Base-by-base conservation (phyloP, 2,797 vertebrate genomes). In the Urocyon cinereoargenteus region DNA sequence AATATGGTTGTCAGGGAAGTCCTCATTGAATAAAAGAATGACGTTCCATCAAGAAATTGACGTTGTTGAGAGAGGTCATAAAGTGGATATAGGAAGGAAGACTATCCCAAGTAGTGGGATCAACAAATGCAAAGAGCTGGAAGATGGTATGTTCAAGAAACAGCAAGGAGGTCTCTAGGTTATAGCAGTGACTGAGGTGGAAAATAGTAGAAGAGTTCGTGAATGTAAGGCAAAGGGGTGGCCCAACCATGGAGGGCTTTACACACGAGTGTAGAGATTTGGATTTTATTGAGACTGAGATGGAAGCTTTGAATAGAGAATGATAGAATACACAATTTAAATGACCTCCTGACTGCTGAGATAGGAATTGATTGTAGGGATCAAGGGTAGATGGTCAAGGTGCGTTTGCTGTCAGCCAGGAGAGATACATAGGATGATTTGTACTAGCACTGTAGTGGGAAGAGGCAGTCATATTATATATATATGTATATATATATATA, bases 161-260 rank as follows among this genome's bases (percentile, higher is more conserved):
- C 0, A 82, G 59, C n/a, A 59, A 64, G 34, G 9, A 64, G 0
- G 1, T 34, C 21, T 59, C 18, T 21, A 34, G 26, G 34, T 14
- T 62, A 19, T 1, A 78, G 55, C 15, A 78, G 28, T 53, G 28
- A 70, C 3, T 49, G 15, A 72, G 2, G 4, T 26, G 2, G 13
- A 86, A 75, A 91, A 64, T 8, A 15, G 16, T 16, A 62, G 62
- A 78, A 83, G 36, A 73, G 40, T 51, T 62, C 6, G 14, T 45
- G 12, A 1, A 31, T 10, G 9, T 64, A 31, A 86, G 40, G 3
- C 28, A 73, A 66, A 21, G 0, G 6, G 2, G 1, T 28, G 3
- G 12, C 19, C 64, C 26, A 49, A 26, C 34, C 16, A 26, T 21
- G 6, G 19, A 28, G 4, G 16, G 15, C 40, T 19, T 85, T 57